phyloP scores from a whole-genome alignment of 2,797 vertebrate genomes.

The Tolypeutes matacus region DNA sequence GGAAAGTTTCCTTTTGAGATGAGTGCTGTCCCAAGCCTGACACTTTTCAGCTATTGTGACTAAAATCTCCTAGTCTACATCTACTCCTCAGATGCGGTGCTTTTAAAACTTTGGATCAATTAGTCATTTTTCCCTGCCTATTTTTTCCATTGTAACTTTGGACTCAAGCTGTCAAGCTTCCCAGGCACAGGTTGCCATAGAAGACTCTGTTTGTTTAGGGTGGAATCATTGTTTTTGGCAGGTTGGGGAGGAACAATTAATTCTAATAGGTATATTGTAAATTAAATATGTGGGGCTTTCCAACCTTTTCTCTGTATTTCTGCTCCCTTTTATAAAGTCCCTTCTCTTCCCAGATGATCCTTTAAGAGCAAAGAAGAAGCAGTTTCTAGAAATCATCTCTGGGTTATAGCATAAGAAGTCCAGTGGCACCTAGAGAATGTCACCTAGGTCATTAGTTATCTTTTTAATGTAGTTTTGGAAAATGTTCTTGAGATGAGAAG shows the following conservation, averaged over 20 bases:
- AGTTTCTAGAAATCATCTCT: slow-evolving; percentile 81
- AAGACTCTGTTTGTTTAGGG: slow-evolving; percentile 88
- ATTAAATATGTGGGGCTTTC: slow-evolving; percentile 70
- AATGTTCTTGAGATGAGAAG: neutral
- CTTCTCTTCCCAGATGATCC: slow-evolving; percentile 29
- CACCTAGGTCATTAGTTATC: neutral
- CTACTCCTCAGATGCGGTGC: slow-evolving; percentile 61
- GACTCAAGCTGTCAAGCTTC: slow-evolving; percentile 83
- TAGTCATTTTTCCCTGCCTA: slow-evolving; percentile 84
- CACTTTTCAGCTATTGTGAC: neutral
- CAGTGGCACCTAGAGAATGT: neutral
- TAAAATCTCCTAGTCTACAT: slow-evolving; percentile 36
- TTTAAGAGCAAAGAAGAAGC: slow-evolving; percentile 61
- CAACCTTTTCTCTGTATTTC: slow-evolving; percentile 56
- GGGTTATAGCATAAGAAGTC: slow-evolving; percentile 44
- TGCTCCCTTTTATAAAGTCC: slow-evolving; percentile 64
- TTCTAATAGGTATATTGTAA: slow-evolving; percentile 84
- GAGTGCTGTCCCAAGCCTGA: neutral
- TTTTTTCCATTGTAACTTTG: slow-evolving; percentile 86
- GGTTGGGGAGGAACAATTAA: slow-evolving; percentile 84
- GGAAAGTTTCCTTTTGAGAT: neutral
- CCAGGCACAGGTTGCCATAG: slow-evolving; percentile 86
- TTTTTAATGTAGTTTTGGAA: neutral
- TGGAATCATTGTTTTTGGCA: slow-evolving; percentile 77
- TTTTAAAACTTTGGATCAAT: slow-evolving; percentile 78